A percentile compares a stretch with the other conserved stretches of the same genome.
Conservation (phyloP, 2,888 invertebrate species). For the Galerucella nymphaeae region DNA sequence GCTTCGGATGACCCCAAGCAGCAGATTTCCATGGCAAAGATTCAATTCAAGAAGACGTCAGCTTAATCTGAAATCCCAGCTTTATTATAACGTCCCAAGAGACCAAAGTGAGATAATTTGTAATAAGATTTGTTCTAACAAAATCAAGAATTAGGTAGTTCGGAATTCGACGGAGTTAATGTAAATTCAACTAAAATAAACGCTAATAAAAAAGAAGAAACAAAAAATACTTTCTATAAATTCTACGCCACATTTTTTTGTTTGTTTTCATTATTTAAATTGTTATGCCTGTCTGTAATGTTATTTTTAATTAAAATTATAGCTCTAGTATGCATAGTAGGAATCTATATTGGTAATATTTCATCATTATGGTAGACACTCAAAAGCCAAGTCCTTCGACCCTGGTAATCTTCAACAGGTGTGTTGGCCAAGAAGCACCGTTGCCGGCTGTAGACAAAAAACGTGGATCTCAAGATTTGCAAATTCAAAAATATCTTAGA, state of each 20-base stretch:
- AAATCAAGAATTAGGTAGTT: too few species aligned
- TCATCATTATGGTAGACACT: conserved; percentile 31
- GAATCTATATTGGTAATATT: conserved; percentile 30
- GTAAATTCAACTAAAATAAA: background rate
- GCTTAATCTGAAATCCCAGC: too few species aligned
- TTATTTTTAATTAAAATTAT: conserved; percentile 30
- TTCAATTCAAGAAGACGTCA: too few species aligned
- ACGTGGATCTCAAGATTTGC: background rate
- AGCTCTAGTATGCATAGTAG: conserved; percentile 21
- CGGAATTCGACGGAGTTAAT: too few species aligned
- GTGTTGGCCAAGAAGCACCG: conserved; percentile 21
- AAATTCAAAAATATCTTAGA: too few species aligned
- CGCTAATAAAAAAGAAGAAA: background rate
- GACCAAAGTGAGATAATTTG: too few species aligned
- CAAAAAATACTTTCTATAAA: background rate
- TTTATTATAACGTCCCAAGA: too few species aligned
- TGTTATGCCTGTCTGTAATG: conserved; percentile 7
- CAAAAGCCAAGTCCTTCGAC: conserved; percentile 27
- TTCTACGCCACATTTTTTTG: conserved; percentile 2
- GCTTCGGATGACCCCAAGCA: too few species aligned
- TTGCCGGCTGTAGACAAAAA: background rate
- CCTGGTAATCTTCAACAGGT: conserved; percentile 42
- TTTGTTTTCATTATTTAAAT: conserved; percentile 29
- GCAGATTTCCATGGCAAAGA: too few species aligned
- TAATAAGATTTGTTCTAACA: too few species aligned